A percentile compares a stretch with the other conserved stretches of the same genome.
Evolutionary conservation across 2,113 vertebrate species (phyloP).

Genomic region (Typhlomys cinereus): DNA sequence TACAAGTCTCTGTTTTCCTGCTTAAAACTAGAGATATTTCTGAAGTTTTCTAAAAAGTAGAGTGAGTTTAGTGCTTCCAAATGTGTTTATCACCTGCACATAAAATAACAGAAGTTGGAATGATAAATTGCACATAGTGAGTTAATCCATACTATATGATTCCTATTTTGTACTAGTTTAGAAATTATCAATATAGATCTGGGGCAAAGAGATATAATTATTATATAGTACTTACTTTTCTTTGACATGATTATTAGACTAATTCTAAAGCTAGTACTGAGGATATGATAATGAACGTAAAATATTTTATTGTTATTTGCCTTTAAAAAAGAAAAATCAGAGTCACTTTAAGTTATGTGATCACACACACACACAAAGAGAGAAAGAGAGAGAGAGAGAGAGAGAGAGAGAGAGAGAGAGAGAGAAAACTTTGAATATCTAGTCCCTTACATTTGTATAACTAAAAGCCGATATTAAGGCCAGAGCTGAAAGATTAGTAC

Average conservation of each 20-base stretch:
- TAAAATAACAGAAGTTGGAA: slow-evolving; percentile 1
- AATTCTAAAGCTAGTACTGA: neutral
- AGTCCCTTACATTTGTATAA: neutral
- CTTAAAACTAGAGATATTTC: neutral
- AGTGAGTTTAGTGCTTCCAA: neutral
- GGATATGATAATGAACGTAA: neutral
- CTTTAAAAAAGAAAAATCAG: neutral
- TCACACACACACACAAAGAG: too few relatives aligned
- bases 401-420: too few relatives aligned
- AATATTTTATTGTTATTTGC: neutral
- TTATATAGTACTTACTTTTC: slow-evolving; percentile 30
- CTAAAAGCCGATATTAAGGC: slow-evolving; percentile 8
- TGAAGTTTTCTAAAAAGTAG: neutral
- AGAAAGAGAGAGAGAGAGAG: too few relatives aligned
- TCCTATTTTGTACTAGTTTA: neutral
- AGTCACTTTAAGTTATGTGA: slow-evolving; percentile 11
- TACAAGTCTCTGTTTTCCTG: neutral
- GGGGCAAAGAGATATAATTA: neutral
- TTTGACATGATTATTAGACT: neutral
- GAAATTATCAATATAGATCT: neutral
- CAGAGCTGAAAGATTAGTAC: slow-evolving; percentile 7
- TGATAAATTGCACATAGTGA: neutral
- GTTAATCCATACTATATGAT: neutral
- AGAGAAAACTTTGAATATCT: neutral
- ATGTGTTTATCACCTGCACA: neutral